Evolutionary conservation across 2,888 invertebrate genomes (phyloP).

Genomic region (Cacoxenus indagator): DNA sequence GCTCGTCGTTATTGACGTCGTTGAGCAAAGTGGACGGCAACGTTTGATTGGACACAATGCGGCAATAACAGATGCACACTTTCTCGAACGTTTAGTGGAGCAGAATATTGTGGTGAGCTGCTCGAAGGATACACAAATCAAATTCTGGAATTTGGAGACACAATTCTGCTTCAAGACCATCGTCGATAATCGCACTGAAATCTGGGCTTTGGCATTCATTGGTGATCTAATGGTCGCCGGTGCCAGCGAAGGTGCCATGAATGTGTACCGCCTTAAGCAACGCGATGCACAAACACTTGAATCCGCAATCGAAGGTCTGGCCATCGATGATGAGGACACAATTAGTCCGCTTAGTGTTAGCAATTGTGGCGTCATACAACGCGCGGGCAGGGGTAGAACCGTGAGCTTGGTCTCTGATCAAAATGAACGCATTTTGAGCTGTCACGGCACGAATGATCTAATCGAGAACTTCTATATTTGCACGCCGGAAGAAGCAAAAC

Average conservation of each 20-base stretch:
- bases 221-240: conserved; percentile 91
- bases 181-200: conserved; percentile 88
- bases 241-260: conserved; percentile 84
- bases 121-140: conserved; percentile 94
- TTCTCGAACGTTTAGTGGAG: conserved; percentile 73
- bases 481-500: conserved; percentile 80
- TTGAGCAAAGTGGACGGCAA: conserved; percentile 90
- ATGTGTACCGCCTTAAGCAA: conserved; percentile 84
- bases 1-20: conserved; percentile 94
- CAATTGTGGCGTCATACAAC: conserved; percentile 84
- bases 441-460: conserved; percentile 85
- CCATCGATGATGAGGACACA: conserved; percentile 65
- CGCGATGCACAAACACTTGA: conserved; percentile 72
- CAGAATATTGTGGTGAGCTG: conserved; percentile 79
- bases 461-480: conserved; percentile 89
- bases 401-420: conserved; percentile 81
- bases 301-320: conserved; percentile 68
- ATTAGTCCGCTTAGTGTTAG: conserved; percentile 79
- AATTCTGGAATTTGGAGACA: conserved; percentile 97
- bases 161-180: conserved; percentile 97
- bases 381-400: conserved; percentile 85
- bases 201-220: conserved; percentile 87
- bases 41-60: conserved; percentile 94
- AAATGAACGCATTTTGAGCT: conserved; percentile 80
- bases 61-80: conserved; percentile 84